phyloP scores from a whole-genome alignment of 2,797 vertebrate genomes.

The Microhierax caerulescens region DNA sequence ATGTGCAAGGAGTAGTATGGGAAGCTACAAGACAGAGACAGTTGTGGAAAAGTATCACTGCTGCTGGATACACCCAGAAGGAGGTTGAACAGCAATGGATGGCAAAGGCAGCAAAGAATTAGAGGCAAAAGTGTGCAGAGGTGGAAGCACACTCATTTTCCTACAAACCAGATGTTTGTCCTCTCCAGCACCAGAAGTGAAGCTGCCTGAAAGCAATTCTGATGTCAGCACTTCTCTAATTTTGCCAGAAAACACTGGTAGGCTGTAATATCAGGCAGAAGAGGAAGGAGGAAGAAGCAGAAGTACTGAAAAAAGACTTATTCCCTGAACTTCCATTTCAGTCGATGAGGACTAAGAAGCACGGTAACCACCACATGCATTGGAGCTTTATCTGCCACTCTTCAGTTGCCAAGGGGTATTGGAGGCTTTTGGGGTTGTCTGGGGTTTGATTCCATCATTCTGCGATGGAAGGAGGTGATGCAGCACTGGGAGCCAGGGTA shows the following conservation, averaged over 20 bases:
- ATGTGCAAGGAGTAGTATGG: neutral
- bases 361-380: accelerated
- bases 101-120: neutral
- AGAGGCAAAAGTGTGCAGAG: neutral
- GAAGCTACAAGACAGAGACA: neutral
- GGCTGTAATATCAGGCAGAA: neutral
- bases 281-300: neutral
- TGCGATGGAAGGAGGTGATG: neutral
- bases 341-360: neutral
- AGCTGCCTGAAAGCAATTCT: neutral
- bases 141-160: neutral
- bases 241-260: neutral
- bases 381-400: neutral
- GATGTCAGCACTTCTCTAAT: neutral
- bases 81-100: neutral
- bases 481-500: neutral
- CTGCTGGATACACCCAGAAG: neutral
- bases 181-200: neutral
- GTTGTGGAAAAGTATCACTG: neutral
- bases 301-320: neutral
- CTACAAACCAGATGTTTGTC: neutral
- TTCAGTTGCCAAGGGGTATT: neutral
- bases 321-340: neutral
- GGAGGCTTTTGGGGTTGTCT: neutral
- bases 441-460: neutral